Conservation (phyloP, 2,888 invertebrate species). For the Vandiemenella viatica region DNA sequence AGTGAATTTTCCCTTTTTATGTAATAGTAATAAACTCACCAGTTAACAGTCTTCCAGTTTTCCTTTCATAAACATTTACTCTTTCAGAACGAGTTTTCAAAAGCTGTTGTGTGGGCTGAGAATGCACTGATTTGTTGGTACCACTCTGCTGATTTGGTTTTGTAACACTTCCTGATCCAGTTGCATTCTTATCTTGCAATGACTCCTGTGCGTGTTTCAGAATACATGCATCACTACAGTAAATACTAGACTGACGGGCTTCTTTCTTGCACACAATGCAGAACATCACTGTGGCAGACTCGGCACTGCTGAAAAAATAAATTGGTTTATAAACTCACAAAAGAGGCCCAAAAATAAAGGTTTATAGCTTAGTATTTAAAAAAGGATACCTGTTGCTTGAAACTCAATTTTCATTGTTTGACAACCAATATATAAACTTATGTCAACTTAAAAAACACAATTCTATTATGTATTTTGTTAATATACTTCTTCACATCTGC, state of each 20-base stretch:
- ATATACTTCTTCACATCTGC: too few species aligned
- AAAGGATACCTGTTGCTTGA: too few species aligned
- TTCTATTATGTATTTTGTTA: too few species aligned
- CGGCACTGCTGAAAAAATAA: background rate
- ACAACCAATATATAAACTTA: too few species aligned
- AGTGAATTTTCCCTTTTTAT: too few species aligned
- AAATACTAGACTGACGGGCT: constrained; percentile 67
- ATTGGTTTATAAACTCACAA: too few species aligned
- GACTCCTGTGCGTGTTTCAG: constrained; percentile 63
- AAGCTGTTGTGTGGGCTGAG: background rate
- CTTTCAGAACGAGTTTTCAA: constrained; percentile 19
- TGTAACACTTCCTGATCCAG: background rate
- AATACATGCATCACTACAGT: constrained; percentile 80
- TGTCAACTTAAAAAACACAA: too few species aligned
- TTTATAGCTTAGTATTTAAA: too few species aligned
- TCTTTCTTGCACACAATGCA: constrained; percentile 65
- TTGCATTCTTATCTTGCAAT: background rate
- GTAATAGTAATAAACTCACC: constrained; percentile 23
- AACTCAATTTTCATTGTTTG: too few species aligned
- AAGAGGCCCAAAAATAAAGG: too few species aligned
- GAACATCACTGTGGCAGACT: constrained; percentile 22
- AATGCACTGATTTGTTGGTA: background rate
- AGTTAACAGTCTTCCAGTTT: constrained; percentile 47
- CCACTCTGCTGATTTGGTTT: background rate
- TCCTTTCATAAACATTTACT: constrained; percentile 69